Conservation (phyloP, 2,797 vertebrate species). For the Trematomus bernacchii region DNA sequence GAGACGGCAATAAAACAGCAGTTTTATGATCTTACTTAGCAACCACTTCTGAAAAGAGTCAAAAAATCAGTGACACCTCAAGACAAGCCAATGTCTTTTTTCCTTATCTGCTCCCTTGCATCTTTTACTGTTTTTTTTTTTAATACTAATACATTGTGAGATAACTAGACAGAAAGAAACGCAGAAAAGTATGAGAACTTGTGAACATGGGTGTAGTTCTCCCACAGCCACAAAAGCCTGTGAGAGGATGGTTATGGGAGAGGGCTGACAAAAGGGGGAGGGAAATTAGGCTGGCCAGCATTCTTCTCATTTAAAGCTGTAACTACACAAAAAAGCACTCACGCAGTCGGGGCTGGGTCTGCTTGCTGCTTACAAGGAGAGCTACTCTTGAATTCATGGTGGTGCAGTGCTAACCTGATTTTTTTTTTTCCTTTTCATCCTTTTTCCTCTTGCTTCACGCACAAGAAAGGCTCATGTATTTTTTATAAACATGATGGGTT, state of each 20-base stretch:
- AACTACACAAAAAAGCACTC: slow-evolving; percentile 89
- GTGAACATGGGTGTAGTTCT: slow-evolving; percentile 83
- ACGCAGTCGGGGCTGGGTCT: slow-evolving; percentile 90
- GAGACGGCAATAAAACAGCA: slow-evolving; percentile 74
- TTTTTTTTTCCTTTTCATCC: slow-evolving; percentile 65
- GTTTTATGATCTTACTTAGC: slow-evolving; percentile 73
- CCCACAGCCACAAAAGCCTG: slow-evolving; percentile 74
- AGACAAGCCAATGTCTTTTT: slow-evolving; percentile 26
- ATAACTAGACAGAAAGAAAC: slow-evolving; percentile 24
- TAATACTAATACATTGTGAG: background rate
- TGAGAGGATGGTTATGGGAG: slow-evolving; percentile 84
- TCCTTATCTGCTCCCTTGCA: slow-evolving; percentile 39
- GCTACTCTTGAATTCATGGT: slow-evolving; percentile 84
- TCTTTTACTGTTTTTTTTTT: slow-evolving; percentile 10
- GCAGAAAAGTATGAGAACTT: slow-evolving; percentile 64
- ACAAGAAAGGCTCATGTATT: slow-evolving; percentile 83
- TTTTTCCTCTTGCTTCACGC: slow-evolving; percentile 71
- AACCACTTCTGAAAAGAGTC: slow-evolving; percentile 44
- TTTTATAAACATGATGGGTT: slow-evolving; percentile 85
- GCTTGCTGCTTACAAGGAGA: slow-evolving; percentile 89
- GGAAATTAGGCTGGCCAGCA: slow-evolving; percentile 95
- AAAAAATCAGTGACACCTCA: slow-evolving; percentile 24
- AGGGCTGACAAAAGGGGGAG: slow-evolving; percentile 87
- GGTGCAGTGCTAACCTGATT: slow-evolving; percentile 83
- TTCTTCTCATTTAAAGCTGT: slow-evolving; percentile 99